Evolutionary conservation across 2,113 vertebrate species (phyloP).

Genomic region (Ictalurus punctatus): DNA sequence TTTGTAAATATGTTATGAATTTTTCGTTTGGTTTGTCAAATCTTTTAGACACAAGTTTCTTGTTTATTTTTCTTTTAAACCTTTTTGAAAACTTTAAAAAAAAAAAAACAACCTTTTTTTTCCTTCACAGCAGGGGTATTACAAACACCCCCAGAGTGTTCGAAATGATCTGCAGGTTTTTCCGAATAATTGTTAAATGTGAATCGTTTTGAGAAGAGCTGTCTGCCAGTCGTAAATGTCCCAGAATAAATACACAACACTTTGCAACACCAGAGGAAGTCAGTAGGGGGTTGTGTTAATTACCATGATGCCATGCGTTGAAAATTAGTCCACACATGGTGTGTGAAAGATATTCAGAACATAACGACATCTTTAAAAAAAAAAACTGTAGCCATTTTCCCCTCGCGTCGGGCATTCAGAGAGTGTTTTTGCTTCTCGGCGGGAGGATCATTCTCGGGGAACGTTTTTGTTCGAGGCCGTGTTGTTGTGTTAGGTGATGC

Average conservation of each 20-base stretch:
- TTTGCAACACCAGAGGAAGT: neutral
- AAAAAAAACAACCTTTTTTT: neutral
- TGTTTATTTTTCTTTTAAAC: neutral
- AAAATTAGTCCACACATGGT: neutral
- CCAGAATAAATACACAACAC: neutral
- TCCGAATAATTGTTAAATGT: neutral
- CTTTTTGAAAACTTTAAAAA: neutral
- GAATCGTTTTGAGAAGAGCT: neutral
- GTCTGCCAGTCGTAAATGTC: neutral
- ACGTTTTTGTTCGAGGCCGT: slow-evolving; percentile 67
- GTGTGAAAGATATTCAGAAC: neutral
- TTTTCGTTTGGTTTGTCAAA: neutral
- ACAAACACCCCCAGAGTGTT: neutral
- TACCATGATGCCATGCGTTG: neutral
- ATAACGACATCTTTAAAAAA: neutral
- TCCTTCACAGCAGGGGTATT: neutral
- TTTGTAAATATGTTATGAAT: neutral
- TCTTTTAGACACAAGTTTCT: neutral
- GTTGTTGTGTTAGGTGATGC: slow-evolving; percentile 63
- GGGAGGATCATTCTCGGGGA: slow-evolving; percentile 61
- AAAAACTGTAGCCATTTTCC: slow-evolving; percentile 4
- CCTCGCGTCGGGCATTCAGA: slow-evolving; percentile 28
- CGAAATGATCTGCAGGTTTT: neutral
- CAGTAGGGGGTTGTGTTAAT: neutral
- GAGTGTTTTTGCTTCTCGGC: slow-evolving; percentile 57